Evolutionary conservation across 2,797 vertebrate genomes (phyloP).

Genomic region (Pipistrellus pygmaeus): DNA sequence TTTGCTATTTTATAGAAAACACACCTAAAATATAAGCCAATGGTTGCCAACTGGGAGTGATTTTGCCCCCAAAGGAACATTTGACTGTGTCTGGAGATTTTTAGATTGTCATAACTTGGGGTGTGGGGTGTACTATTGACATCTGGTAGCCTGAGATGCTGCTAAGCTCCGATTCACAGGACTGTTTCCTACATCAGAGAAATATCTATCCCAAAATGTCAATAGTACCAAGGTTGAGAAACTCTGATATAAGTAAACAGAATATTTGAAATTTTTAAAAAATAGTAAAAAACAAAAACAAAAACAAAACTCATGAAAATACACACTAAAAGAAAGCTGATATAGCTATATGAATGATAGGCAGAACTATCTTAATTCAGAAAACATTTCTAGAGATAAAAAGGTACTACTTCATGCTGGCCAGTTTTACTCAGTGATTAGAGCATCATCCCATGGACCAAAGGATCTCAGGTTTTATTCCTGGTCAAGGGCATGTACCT

Average conservation of each 20-base stretch:
- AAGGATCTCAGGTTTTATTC: too few relatives aligned
- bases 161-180: not conserved
- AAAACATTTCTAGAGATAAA: constrained; percentile 26
- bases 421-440: too few relatives aligned
- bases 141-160: not conserved
- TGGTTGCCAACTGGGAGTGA: not conserved
- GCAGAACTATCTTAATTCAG: constrained; percentile 1
- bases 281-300: not conserved
- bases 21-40: not conserved
- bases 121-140: not conserved
- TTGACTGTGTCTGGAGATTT: not conserved
- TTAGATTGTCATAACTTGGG: not conserved
- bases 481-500: too few relatives aligned
- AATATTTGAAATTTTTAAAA: not conserved
- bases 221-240: not conserved
- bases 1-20: not conserved
- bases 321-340: not conserved
- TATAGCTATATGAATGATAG: not conserved
- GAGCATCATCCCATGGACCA: too few relatives aligned
- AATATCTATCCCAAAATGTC: not conserved
- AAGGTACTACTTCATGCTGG: constrained; percentile 1
- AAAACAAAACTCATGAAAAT: not conserved
- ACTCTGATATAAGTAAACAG: not conserved
- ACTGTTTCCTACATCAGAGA: not conserved
- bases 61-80: not conserved